A percentile compares a stretch with the other conserved stretches of the same genome.
These are phyloP conservation scores for Germaria angustata DNA, from an alignment of 2,888 invertebrate species.

Conservation along the genomic window DNA sequence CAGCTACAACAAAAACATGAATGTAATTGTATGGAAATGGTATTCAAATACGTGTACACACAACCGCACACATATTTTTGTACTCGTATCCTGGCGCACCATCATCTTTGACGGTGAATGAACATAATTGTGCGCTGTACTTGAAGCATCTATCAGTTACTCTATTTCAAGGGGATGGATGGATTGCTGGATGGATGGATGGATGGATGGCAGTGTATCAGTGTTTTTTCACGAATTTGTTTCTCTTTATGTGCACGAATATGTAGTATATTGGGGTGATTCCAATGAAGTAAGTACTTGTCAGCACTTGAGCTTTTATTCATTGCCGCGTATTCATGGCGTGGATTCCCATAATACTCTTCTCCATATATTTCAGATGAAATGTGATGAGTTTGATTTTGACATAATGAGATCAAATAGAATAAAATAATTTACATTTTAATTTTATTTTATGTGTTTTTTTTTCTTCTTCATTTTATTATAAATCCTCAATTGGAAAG, in stretches of 20 bases:
- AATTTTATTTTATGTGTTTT: constrained; percentile 11
- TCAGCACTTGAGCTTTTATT: constrained; percentile 60
- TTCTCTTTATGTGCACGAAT: constrained; percentile 4
- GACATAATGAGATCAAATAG: constrained; percentile 61
- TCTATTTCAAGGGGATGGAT: constrained; percentile 7
- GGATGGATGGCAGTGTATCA: constrained; percentile 16
- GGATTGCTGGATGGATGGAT: not conserved
- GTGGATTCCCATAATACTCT: constrained; percentile 21
- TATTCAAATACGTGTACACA: constrained; percentile 21
- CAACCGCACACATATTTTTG: constrained; percentile 17
- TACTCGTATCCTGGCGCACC: constrained; percentile 42
- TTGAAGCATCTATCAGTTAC: constrained; percentile 55
- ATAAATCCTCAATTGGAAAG: constrained; percentile 59
- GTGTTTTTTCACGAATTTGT: constrained; percentile 18
- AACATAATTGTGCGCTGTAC: constrained; percentile 44
- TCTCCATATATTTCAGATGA: constrained; percentile 18
- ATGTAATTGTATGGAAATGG: constrained; percentile 65
- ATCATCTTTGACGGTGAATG: constrained; percentile 38
- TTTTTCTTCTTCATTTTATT: constrained; percentile 3
- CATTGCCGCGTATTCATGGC: constrained; percentile 43
- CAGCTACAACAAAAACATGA: constrained; percentile 37
- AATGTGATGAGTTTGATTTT: constrained; percentile 44
- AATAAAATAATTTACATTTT: constrained; percentile 62
- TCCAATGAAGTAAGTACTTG: constrained; percentile 52
- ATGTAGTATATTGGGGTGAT: constrained; percentile 46